Percentiles rank a stretch among this genome's conserved stretches.
These are phyloP conservation scores for Tenualosa thibaudeaui DNA, from an alignment of 2,797 vertebrate genomes.

Conservation along the genomic window DNA sequence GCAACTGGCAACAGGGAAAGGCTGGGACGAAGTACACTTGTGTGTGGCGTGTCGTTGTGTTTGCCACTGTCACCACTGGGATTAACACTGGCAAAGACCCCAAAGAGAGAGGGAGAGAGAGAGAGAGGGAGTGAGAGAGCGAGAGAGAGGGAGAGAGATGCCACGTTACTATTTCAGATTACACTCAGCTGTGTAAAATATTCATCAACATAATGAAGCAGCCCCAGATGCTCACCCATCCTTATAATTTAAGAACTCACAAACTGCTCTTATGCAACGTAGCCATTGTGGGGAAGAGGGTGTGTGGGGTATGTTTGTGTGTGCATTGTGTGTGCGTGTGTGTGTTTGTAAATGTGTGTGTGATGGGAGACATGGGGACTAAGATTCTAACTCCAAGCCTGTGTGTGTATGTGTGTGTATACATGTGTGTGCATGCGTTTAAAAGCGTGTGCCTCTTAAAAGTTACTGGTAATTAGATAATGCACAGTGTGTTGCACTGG, in stretches of 20 bases:
- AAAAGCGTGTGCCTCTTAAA: neutral
- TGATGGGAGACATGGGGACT: neutral
- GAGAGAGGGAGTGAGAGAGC: neutral
- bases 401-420: neutral
- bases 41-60: neutral
- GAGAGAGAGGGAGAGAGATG: neutral
- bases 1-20: neutral
- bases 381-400: neutral
- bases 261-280: neutral
- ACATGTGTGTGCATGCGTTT: neutral
- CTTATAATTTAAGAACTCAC: slow-evolving; percentile 20
- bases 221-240: slow-evolving; percentile 11
- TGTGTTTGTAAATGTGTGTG: slow-evolving; percentile 1
- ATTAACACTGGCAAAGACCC: neutral
- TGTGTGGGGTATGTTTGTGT: neutral
- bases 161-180: slow-evolving; percentile 18
- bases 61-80: neutral
- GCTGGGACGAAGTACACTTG: neutral
- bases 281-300: neutral
- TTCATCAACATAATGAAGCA: slow-evolving; percentile 21
- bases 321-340: neutral
- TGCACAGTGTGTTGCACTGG: neutral
- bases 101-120: too few relatives aligned
- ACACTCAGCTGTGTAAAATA: slow-evolving; percentile 15
- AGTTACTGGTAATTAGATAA: neutral